Conservation (phyloP, 2,888 invertebrate genomes). For the Heliconius cydno region DNA sequence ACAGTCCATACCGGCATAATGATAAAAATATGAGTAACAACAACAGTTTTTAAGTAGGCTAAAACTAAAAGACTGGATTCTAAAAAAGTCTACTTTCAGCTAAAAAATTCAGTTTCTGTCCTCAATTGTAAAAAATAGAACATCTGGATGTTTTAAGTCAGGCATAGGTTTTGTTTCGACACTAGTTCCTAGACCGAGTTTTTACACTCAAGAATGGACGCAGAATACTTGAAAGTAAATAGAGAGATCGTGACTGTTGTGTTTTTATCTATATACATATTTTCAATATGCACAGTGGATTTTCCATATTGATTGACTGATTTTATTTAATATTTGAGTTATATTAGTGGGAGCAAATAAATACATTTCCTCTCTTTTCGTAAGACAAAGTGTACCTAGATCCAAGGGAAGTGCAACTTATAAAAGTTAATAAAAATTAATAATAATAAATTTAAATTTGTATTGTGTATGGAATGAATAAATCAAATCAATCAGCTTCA, state of each 20-base stretch:
- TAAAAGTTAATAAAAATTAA: too few species aligned
- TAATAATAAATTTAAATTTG: too few species aligned
- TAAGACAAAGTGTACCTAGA: accelerated
- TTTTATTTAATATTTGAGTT: too few species aligned
- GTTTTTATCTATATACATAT: too few species aligned
- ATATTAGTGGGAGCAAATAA: too few species aligned
- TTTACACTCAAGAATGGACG: not conserved
- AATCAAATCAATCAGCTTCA: too few species aligned
- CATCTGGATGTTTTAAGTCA: not conserved
- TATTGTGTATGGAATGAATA: too few species aligned
- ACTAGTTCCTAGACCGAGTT: not conserved
- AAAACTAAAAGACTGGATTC: not conserved
- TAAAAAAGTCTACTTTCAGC: not conserved
- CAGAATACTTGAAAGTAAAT: not conserved
- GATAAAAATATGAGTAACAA: not conserved
- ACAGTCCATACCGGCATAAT: not conserved
- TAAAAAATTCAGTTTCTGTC: not conserved
- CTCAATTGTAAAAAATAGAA: not conserved
- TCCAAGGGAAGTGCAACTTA: too few species aligned
- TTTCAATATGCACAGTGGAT: too few species aligned
- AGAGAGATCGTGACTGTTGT: too few species aligned
- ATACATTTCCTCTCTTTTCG: too few species aligned
- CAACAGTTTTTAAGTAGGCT: not conserved
- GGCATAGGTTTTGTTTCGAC: not conserved
- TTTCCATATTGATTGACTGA: too few species aligned